Evolutionary conservation across 2,888 invertebrate species (phyloP), one percentile per base, ranked within the genome.

Genomic region (Limnephilus marmoratus): DNA sequence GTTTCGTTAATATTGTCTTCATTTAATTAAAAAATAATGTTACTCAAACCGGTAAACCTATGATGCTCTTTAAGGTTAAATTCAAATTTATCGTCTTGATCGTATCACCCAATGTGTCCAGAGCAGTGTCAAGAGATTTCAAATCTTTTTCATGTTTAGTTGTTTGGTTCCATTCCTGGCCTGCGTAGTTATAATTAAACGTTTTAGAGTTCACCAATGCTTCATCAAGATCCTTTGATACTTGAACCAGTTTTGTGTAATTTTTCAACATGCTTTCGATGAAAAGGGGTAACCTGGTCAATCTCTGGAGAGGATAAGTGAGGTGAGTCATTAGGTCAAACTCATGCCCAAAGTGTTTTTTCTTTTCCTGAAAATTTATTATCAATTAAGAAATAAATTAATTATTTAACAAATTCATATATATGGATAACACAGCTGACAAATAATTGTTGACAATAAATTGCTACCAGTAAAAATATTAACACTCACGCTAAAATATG

Each of bases 401-500:
- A 45, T 45, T 45, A 1, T 24, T 34, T 68, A 7, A 68, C 2
- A 9, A 9, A 68, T 24, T 7, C 24, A 24, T 24, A 5, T 24
- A 0, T 68, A 24, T 68, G 24, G 68, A 68, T 49, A 13, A 49
- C 15, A 3, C 13, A 68, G 24, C 68, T 5, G 7, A 41, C 4
- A 7, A 5, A 41, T 41, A 41, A 41, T 41, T 41, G 41, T 41
- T 41, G 9, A 41, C 41, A 41, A 41, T 37, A 4, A 68, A 68
- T 68, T 24, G 7, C 1, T 68, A 13, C 7, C 83, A 31, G 31
- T 37, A 83, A 86, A 45, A 86, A 86, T 37, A 41, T 18, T 12
- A 15, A 29, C 7, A 86, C 86, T 86, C 45, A 86, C 86, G 37
- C 24, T 45, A 49, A 86, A 86, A 86, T 41, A 86, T 29, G 37